phyloP scores from a whole-genome alignment of 2,888 invertebrate genomes.

The Coecobrya sp. region DNA sequence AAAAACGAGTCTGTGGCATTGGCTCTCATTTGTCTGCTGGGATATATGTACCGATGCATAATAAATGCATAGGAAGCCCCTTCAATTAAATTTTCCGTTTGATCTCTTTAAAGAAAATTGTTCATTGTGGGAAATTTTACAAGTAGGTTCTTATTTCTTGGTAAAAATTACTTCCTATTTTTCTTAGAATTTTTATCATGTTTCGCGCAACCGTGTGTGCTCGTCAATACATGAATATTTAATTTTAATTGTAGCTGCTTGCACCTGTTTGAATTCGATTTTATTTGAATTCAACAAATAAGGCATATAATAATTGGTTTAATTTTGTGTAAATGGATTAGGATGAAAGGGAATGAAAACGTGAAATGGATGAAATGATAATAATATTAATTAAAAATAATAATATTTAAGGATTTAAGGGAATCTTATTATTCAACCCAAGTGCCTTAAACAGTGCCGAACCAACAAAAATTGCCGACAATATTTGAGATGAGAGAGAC shows the following conservation, averaged over 20 bases:
- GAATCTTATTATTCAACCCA: slow-evolving; percentile 67
- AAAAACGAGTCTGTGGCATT: slow-evolving; percentile 64
- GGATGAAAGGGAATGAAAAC: not conserved
- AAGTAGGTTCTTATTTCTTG: not conserved
- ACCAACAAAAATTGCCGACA: slow-evolving; percentile 79
- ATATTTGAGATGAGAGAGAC: slow-evolving; percentile 62
- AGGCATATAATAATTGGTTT: not conserved
- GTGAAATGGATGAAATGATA: not conserved
- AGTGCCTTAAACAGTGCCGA: slow-evolving; percentile 84
- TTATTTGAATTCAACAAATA: no score
- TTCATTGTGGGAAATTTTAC: slow-evolving; percentile 55
- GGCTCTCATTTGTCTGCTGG: not conserved
- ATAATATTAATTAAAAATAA: not conserved
- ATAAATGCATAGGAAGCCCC: no score
- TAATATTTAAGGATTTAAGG: slow-evolving; percentile 26
- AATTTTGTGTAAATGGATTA: not conserved
- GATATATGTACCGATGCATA: not conserved
- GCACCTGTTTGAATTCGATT: no score
- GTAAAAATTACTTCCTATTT: no score
- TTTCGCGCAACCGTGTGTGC: no score
- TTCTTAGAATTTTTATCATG: no score
- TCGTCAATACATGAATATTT: no score
- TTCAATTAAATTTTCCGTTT: not conserved
- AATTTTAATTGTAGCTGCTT: no score
- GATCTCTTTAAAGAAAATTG: not conserved